Evolutionary conservation across 2,888 invertebrate species (phyloP).

Genomic region (Autographa gamma): DNA sequence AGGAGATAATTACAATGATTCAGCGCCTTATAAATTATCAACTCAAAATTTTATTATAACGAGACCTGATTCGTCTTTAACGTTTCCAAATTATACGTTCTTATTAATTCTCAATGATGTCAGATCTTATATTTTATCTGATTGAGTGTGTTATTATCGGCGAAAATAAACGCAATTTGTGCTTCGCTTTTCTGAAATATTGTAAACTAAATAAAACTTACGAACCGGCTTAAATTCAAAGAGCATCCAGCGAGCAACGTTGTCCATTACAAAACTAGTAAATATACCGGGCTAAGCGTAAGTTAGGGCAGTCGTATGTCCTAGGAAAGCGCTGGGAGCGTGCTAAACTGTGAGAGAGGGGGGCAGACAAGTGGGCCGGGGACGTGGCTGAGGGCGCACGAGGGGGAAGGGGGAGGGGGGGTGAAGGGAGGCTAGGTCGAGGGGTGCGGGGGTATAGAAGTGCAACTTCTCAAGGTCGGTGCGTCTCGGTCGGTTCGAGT

Average conservation of each 20-base stretch:
- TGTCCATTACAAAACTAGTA: slow-evolving; percentile 49
- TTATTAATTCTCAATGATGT: slow-evolving; percentile 16
- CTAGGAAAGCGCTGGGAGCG: slow-evolving; percentile 54
- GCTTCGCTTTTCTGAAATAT: background rate
- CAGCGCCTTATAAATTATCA: slow-evolving; percentile 31
- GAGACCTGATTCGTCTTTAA: background rate
- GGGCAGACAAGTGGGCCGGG: slow-evolving; percentile 20
- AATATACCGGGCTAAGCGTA: slow-evolving; percentile 50
- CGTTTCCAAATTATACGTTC: background rate
- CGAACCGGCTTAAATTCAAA: slow-evolving; percentile 37
- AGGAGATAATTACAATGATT: slow-evolving; percentile 43
- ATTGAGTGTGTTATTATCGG: slow-evolving; percentile 9
- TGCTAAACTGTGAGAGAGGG: slow-evolving; percentile 34
- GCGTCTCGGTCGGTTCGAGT: slow-evolving; percentile 65
- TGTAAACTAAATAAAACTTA: slow-evolving; percentile 20
- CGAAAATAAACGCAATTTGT: background rate
- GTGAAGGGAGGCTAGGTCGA: slow-evolving; percentile 27
- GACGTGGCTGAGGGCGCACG: slow-evolving; percentile 10
- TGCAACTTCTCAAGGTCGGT: slow-evolving; percentile 82
- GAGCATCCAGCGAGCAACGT: slow-evolving; percentile 33
- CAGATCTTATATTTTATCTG: slow-evolving; percentile 8
- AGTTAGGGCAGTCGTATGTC: slow-evolving; percentile 56
- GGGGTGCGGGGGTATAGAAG: slow-evolving; percentile 59
- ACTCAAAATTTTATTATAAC: slow-evolving; percentile 16
- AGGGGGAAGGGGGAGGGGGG: slow-evolving; percentile 37